These are phyloP conservation scores for Sigmodon hispidus DNA, from an alignment of 2,113 vertebrate genomes.

Conservation along the genomic window DNA sequence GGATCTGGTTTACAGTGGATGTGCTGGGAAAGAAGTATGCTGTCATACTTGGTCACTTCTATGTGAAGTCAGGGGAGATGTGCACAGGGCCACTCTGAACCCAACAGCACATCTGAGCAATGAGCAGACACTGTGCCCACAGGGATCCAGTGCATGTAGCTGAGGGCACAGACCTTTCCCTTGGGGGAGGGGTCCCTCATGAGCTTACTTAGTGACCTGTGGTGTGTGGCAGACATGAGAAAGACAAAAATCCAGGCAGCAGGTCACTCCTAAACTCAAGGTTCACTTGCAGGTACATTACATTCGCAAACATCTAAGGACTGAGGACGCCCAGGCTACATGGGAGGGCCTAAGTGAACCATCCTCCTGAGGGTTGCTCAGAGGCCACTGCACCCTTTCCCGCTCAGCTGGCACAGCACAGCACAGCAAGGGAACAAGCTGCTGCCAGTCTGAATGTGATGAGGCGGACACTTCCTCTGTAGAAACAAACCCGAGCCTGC, in stretches of 20 bases:
- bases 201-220: too few relatives aligned
- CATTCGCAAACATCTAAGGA: too few relatives aligned
- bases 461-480: background rate
- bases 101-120: background rate
- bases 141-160: background rate
- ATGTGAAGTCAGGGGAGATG: background rate
- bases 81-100: background rate
- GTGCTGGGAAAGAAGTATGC: background rate
- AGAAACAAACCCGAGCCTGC: fast-evolving
- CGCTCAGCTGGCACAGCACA: background rate
- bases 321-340: background rate
- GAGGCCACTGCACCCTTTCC: background rate
- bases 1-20: background rate
- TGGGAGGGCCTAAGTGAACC: background rate
- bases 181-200: background rate
- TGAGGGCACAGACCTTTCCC: too few relatives aligned
- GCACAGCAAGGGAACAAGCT: fast-evolving
- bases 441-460: background rate
- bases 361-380: too few relatives aligned
- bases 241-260: background rate
- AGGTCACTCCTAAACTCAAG: background rate
- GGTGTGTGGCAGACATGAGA: fast-evolving
- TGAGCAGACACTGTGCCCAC: background rate
- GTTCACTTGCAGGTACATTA: background rate
- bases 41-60: background rate